Percentiles rank a stretch among this genome's conserved stretches.
These are phyloP conservation scores for Mola mola DNA, from an alignment of 2,113 vertebrate genomes.

Conservation along the genomic window DNA sequence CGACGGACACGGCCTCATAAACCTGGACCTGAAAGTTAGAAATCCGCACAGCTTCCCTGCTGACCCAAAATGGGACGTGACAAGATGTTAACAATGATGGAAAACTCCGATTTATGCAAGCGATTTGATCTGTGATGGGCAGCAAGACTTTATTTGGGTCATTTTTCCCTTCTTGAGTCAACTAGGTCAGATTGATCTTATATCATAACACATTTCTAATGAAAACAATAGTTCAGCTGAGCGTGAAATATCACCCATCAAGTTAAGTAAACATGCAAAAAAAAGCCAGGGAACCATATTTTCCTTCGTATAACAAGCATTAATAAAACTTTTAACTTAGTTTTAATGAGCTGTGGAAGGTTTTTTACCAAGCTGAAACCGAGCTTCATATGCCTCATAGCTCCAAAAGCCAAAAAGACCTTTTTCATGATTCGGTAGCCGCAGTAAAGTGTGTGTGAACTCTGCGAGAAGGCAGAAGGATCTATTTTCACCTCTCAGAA, in stretches of 20 bases:
- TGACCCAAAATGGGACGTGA: not conserved
- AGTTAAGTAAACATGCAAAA: not conserved
- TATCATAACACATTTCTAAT: not conserved
- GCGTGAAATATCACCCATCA: not conserved
- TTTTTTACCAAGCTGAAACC: conserved; percentile 32
- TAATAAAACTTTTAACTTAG: conserved; percentile 26
- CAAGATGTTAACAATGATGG: conserved; percentile 5
- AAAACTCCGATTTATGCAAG: not conserved
- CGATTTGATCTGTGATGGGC: not conserved
- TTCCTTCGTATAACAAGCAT: not conserved
- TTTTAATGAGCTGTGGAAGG: conserved; percentile 61
- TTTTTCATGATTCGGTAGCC: conserved; percentile 60
- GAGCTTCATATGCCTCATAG: conserved; percentile 47
- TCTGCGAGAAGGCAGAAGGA: conserved; percentile 67
- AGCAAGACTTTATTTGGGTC: not conserved
- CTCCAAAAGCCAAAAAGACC: conserved; percentile 38
- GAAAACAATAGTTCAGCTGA: not conserved
- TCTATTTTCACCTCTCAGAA: conserved; percentile 74
- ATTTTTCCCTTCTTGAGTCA: not conserved
- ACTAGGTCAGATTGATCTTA: conserved; percentile 27
- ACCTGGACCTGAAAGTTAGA: conserved; percentile 3
- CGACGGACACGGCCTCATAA: too few species aligned
- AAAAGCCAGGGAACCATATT: not conserved
- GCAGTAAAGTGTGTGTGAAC: conserved; percentile 64
- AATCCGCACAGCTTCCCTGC: not conserved